Base-by-base conservation (phyloP, 2,888 invertebrate species). In the Selenia dentaria region DNA sequence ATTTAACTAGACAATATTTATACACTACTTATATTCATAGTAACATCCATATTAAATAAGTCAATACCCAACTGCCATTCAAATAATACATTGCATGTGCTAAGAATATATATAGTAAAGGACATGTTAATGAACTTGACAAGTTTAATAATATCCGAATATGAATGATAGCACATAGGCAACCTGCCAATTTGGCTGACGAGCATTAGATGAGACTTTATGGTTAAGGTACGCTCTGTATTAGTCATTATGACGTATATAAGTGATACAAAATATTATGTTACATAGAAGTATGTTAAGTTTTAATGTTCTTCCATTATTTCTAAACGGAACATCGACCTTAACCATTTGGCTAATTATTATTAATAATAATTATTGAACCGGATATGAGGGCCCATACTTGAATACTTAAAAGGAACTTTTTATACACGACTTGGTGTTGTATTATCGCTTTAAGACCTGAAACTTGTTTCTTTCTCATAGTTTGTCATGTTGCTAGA, bases 221-320 rank as follows among this genome's bases (percentile, higher is more conserved):
- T 16, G 16, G 16, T 16, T 75, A 70, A 74, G 78, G 74, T 74
- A 63, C 62, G 74, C 73, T 72, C 73, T 78, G 63, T 67, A 62
- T 69, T 70, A 68, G 70, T 72, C 70, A 68, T 67, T 72, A 61
- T 63, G 62, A 63, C 64, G 54, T 71, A 70, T 61, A 59, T 67
- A 66, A 59, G 64, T 51, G 54, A 62, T 61, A 70, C 63, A 69
- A 68, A 65, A 66, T 69, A 70, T 74, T 75, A 71, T 68, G 71
- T 77, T 77, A 72, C 72, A 73, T 69, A 70, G 64, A 64, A 62
- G 64, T 76, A 74, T 74, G 65, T 78, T 83, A 78, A 75, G 77
- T 81, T 82, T 62, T 64, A 70, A 70, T 65, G 81, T 79, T 85
- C 83, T 85, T 83, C 84, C 84, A 83, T 81, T 81, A 78, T 65